Conservation (phyloP, 2,888 invertebrate species). For the Rhingia rostrata region DNA sequence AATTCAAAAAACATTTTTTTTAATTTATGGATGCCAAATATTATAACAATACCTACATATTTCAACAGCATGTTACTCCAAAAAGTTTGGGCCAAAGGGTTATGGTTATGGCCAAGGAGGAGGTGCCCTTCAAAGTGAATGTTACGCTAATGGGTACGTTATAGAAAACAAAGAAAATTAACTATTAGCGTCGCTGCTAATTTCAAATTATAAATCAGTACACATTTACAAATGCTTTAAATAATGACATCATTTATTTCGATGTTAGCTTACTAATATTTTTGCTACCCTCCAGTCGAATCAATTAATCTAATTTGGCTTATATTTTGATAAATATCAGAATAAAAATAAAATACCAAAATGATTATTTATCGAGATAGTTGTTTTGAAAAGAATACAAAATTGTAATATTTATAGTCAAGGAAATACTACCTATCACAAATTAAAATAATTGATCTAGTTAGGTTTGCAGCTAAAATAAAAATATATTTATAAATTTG, state of each 20-base stretch:
- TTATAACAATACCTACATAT: constrained; percentile 1
- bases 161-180: neutral
- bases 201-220: no score
- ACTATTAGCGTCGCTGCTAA: neutral
- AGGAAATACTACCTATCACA: no score
- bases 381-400: no score
- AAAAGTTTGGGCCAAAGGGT: constrained; percentile 98
- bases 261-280: constrained; percentile 1
- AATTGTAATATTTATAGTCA: no score
- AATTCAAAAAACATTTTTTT: neutral
- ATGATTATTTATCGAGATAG: no score
- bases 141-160: constrained; percentile 87
- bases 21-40: neutral
- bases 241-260: neutral
- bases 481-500: no score
- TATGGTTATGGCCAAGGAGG: constrained; percentile 99
- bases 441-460: no score
- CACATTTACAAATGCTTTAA: neutral
- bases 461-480: no score
- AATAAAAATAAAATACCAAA: no score
- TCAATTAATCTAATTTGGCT: no score
- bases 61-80: constrained; percentile 94
- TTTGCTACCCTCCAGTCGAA: neutral
- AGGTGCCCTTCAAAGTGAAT: constrained; percentile 95
- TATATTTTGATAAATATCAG: no score